Base-by-base conservation (phyloP, 2,888 invertebrate genomes). In the Cephus rjabovi region DNA sequence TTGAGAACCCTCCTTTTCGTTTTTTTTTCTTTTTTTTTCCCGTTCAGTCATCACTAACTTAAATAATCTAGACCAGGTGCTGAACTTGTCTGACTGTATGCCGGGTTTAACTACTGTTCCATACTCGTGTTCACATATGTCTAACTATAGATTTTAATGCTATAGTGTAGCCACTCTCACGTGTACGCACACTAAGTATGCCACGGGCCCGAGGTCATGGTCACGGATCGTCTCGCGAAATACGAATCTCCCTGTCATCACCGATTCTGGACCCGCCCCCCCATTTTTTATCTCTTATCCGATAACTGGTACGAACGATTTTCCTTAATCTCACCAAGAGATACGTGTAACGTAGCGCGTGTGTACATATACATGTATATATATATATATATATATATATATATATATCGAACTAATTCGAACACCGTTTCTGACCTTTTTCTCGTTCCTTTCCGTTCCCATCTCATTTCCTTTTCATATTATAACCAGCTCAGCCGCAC, bases 151-250 rank as follows among this genome's bases (percentile, higher is more conserved):
- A 56, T 23, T 56, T 23, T 9, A 56, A 2, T 23, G 56, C 56
- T 56, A 56, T 9, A 23, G 34, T 30, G 74, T 30, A 74, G 74
- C 4, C 11, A 23, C 23, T 37, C n/a, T 74, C 74, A 30, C n/a
- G 74, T 34, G 74, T 30, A 30, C n/a, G 74, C 74, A 37, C 74
- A 37, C 77, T 77, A 74, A 70, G 76, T 74, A 75, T 77, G 76
- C 74, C 74, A 37, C 77, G 80, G 78, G 82, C 79, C 75, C 83
- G 85, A 85, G 87, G 86, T 87, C 86, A 87, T 81, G 86, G 86
- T 84, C 85, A 79, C 73, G 34, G 35, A 74, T 33, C 37, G 74
- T 74, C 74, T 74, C 74, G 74, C 35, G 35, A 35, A 74, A 74
- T 37, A 34, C 71, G 31, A 71, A 71, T 33, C 71, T 56, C 56